Evolutionary conservation across 2,797 vertebrate genomes (phyloP).

Genomic region (Tenualosa thibaudeaui): DNA sequence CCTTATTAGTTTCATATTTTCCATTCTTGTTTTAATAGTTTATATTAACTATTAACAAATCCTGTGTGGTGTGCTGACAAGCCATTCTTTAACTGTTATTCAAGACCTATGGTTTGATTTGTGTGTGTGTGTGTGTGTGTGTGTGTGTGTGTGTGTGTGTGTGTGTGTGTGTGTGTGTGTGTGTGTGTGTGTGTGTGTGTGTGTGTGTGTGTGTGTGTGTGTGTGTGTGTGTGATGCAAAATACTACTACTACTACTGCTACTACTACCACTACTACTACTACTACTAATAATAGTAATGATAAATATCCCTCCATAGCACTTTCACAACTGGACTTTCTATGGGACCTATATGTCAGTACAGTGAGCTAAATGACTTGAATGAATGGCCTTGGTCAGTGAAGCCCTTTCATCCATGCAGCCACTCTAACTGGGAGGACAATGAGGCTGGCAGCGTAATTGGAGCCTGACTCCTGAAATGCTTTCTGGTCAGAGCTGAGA

Average conservation of each 20-base stretch:
- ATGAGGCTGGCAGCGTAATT: background rate
- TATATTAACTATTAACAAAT: background rate
- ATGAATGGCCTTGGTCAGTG: background rate
- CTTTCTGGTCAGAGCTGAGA: background rate
- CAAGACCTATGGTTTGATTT: no score
- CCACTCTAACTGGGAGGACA: background rate
- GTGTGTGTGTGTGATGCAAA: no score
- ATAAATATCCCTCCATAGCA: no score
- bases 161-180: no score
- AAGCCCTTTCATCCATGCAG: background rate
- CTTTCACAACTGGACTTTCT: background rate
- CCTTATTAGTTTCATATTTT: background rate
- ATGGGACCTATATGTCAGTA: background rate
- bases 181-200: no score
- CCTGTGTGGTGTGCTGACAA: background rate
- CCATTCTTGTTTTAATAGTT: background rate
- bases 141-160: no score
- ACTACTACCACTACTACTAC: no score
- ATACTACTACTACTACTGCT: no score
- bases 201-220: no score
- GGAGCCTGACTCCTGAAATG: background rate
- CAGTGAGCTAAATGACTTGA: no score
- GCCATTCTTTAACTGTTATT: background rate
- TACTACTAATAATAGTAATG: no score
- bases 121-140: no score